phyloP scores from a whole-genome alignment of 2,888 invertebrate species.

The Amphipyra berbera region DNA sequence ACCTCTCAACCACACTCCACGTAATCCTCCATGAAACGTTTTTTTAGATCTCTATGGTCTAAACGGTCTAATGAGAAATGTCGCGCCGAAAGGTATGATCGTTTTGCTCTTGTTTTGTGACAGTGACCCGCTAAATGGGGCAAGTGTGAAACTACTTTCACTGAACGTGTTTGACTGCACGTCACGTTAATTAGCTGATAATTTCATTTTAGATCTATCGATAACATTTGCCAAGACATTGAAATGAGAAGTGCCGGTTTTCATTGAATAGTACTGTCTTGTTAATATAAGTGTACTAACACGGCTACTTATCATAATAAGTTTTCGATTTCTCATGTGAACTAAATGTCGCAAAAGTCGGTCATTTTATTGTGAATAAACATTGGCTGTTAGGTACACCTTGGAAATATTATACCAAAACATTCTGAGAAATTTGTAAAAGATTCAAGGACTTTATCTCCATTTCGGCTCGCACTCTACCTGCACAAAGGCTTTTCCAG shows the following conservation, averaged over 20 bases:
- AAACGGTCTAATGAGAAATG: constrained; percentile 70
- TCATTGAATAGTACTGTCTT: constrained; percentile 25
- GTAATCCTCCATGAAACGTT: constrained; percentile 46
- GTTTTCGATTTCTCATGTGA: constrained; percentile 33
- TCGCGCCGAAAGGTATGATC: constrained; percentile 68
- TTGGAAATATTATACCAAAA: not conserved
- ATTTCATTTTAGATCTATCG: constrained; percentile 69
- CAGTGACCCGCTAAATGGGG: constrained; percentile 68
- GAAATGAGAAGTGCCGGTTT: constrained; percentile 42
- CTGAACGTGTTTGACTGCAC: constrained; percentile 77
- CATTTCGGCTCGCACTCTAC: constrained; percentile 30
- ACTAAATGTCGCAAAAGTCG: constrained; percentile 30
- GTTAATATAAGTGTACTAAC: constrained; percentile 29
- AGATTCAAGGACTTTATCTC: constrained; percentile 25
- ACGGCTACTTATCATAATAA: constrained; percentile 20
- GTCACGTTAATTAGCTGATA: constrained; percentile 79
- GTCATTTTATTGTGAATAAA: constrained; percentile 11
- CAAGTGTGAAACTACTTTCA: constrained; percentile 85
- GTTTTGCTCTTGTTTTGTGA: constrained; percentile 63
- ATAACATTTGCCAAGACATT: constrained; percentile 51
- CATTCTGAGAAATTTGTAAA: not conserved
- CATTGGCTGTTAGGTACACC: not conserved
- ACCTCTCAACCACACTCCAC: constrained; percentile 58
- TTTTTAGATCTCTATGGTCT: constrained; percentile 57
- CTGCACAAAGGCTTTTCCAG: constrained; percentile 43